phyloP scores from a whole-genome alignment of 2,113 vertebrate genomes.

The Salvelinus namaycush region DNA sequence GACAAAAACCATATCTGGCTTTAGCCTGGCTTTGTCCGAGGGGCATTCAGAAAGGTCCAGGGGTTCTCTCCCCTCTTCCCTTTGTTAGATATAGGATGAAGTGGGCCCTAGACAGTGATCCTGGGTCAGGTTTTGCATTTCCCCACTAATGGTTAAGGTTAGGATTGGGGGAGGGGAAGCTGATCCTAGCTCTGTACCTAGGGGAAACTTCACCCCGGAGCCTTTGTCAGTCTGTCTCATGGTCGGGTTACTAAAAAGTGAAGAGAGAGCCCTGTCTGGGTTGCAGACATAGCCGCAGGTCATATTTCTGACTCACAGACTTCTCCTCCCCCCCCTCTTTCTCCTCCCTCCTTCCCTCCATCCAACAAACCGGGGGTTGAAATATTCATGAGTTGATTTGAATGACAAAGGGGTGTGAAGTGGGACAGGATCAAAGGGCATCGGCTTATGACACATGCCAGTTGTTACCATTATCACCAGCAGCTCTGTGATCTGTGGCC shows the following conservation, averaged over 20 bases:
- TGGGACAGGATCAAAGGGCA: slow-evolving; percentile 41
- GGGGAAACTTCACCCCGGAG: too few species aligned
- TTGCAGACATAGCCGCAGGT: slow-evolving; percentile 13
- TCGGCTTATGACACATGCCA: slow-evolving; percentile 40
- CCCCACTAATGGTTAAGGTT: too few species aligned
- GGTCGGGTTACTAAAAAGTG: slow-evolving; percentile 15
- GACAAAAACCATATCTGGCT: not conserved
- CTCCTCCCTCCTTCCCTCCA: slow-evolving; percentile 8
- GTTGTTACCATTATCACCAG: slow-evolving; percentile 18
- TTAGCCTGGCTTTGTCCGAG: not conserved
- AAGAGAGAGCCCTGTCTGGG: not conserved
- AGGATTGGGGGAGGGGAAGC: too few species aligned
- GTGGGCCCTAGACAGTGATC: too few species aligned
- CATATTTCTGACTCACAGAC: slow-evolving; percentile 30
- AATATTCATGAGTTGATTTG: slow-evolving; percentile 74
- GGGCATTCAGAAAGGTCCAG: too few species aligned
- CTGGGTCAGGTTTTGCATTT: too few species aligned
- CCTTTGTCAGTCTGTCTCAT: not conserved
- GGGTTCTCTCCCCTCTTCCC: too few species aligned
- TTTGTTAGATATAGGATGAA: too few species aligned
- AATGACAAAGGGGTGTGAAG: slow-evolving; percentile 66
- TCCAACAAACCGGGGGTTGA: slow-evolving; percentile 32
- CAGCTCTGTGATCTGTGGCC: not conserved
- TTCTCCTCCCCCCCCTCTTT: slow-evolving; percentile 61
- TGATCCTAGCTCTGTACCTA: too few species aligned